Percentiles rank a stretch among this genome's conserved stretches.
phyloP scores from a whole-genome alignment of 2,888 invertebrate genomes.

The Salpingus planirostris region DNA sequence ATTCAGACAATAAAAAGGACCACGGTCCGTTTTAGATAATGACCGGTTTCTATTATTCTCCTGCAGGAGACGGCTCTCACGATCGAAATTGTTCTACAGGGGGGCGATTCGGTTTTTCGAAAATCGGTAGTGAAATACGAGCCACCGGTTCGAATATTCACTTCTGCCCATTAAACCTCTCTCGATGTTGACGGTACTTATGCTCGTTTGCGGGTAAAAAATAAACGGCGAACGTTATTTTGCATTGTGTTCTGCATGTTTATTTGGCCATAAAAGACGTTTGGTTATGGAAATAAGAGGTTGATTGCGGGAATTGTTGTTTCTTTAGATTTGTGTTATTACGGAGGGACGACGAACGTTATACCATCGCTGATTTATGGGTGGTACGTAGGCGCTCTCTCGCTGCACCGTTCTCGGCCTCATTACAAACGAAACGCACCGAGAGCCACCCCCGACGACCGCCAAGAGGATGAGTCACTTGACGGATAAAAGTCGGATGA shows the following conservation, averaged over 20 bases:
- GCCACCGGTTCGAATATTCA: constrained; percentile 7
- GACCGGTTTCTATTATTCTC: background rate
- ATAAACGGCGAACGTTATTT: constrained; percentile 12
- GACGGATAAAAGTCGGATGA: no score
- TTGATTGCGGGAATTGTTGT: constrained; percentile 17
- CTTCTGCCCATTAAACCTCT: constrained; percentile 10
- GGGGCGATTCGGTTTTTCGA: no score
- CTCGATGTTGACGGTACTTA: constrained; percentile 8
- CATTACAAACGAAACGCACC: no score
- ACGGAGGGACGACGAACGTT: constrained; percentile 17
- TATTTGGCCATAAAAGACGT: constrained; percentile 15
- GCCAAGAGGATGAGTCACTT: no score
- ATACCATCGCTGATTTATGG: constrained; percentile 15
- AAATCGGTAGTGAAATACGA: constrained; percentile 6
- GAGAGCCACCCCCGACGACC: no score
- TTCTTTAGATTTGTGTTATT: constrained; percentile 18
- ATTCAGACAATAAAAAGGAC: background rate
- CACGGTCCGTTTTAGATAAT: background rate
- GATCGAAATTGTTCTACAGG: no score
- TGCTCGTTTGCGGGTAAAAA: no score
- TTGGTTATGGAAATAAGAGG: constrained; percentile 16
- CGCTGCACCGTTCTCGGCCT: no score
- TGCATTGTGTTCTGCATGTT: constrained; percentile 13
- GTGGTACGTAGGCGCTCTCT: constrained; percentile 12
- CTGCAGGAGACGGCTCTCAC: background rate